Base-by-base conservation (phyloP, 2,888 invertebrate species). In the Ichneumoninae sp. region DNA sequence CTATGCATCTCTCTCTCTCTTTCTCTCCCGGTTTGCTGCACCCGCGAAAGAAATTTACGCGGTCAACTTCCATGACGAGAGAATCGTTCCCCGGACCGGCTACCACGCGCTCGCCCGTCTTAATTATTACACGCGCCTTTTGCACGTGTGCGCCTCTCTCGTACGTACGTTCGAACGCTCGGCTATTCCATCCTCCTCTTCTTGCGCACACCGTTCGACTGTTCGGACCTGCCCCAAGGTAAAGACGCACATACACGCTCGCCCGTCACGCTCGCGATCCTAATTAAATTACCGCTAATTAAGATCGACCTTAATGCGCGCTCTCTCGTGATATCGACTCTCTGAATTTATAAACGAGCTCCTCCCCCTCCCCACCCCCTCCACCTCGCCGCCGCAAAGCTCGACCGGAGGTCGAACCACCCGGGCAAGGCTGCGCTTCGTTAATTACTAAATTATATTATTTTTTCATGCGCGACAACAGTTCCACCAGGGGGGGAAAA, bases 251-350 rank as follows among this genome's bases (percentile, higher is more conserved):
- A 71, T 33, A 63, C 79, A 82, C 71, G 89, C 88, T 63, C 83
- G 90, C 89, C 91, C 93, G 93, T 93, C 93, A 93, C 93, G 93
- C 92, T 90, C 90, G 86, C 89, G 92, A 93, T 92, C 91, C 91
- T 93, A 93, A 93, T 93, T 93, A 93, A 92, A 93, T 92, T 91
- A 91, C 89, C 81, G 88, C 92, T 92, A 93, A 93, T 93, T 93
- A 93, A 92, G 91, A 93, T 92, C 92, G 90, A 91, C 92, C 92
- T 92, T 92, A 92, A 93, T 93, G 91, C 89, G 90, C 81, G 81
- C 83, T 85, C 79, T 89, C 89, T 89, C 88, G 90, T 89, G 90
- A 88, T 89, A 88, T 89, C 89, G 88, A 87, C 88, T 83, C 79
- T 79, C 70, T 74, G 81, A 71, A 81, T 85, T 85, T 75, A 70